Percentiles rank a stretch among this genome's conserved stretches.
Conservation (phyloP, 1,140 invertebrate genomes). For the Delia radicum region DNA sequence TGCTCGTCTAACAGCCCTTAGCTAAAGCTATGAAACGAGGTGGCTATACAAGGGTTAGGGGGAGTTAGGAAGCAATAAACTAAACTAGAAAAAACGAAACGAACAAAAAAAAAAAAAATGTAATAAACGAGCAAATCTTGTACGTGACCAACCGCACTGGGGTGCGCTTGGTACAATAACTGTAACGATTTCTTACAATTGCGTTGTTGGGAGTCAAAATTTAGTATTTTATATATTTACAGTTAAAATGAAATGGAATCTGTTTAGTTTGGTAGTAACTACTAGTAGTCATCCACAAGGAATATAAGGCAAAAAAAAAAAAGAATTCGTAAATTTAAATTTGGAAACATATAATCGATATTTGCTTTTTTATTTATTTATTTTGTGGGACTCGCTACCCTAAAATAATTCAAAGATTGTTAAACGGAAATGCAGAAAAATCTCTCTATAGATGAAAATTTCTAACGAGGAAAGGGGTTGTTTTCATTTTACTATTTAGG, state of each 20-base stretch:
- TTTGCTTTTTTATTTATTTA: conserved; percentile 1
- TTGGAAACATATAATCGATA: conserved; percentile 27
- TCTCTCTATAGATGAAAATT: not conserved
- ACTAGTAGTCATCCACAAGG: too few relatives aligned
- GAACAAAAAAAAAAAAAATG: conserved; percentile 56
- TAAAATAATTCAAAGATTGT: too few relatives aligned
- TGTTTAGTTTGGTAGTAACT: too few relatives aligned
- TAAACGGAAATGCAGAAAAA: not conserved
- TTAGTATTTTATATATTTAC: too few relatives aligned
- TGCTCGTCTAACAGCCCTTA: not conserved
- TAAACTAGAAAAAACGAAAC: conserved; percentile 33
- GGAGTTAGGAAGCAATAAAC: conserved; percentile 9
- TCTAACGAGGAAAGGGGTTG: conserved; percentile 12
- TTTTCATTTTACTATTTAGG: not conserved
- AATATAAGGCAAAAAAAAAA: too few relatives aligned
- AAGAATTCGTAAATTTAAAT: conserved; percentile 19
- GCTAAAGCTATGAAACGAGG: not conserved
- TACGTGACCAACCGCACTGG: conserved; percentile 54
- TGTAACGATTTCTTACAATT: not conserved
- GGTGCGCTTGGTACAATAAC: not conserved
- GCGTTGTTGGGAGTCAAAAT: too few relatives aligned
- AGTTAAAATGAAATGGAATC: too few relatives aligned
- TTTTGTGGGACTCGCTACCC: not conserved
- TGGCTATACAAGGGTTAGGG: not conserved
- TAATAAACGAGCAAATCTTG: conserved; percentile 57